A percentile compares a stretch with the other conserved stretches of the same genome.
Evolutionary conservation across 2,888 invertebrate species (phyloP).

Genomic region (Oasisia sp.): DNA sequence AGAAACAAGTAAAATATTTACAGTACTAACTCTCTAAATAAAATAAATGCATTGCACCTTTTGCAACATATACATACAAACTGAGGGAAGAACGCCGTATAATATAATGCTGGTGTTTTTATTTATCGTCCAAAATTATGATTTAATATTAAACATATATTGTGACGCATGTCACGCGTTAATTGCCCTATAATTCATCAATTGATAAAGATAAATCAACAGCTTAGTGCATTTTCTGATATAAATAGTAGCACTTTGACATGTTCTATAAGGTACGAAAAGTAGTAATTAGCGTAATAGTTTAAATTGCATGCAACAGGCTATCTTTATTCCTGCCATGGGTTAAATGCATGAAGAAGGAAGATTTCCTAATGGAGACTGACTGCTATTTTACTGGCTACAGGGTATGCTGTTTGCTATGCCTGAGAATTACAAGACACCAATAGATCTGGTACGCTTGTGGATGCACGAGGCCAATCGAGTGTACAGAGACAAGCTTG

Average conservation of each 20-base stretch:
- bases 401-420: conserved; percentile 91
- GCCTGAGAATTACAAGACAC: conserved; percentile 83
- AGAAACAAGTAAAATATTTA: neutral
- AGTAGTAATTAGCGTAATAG: neutral
- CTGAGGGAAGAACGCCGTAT: no score
- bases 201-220: neutral
- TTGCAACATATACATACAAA: no score
- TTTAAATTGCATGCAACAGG: neutral
- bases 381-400: conserved; percentile 41
- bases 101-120: no score
- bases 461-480: conserved; percentile 95
- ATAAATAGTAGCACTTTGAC: neutral
- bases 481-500: conserved; percentile 93
- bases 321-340: no score
- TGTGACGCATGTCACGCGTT: neutral
- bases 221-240: neutral
- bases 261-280: no score
- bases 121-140: neutral
- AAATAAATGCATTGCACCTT: neutral
- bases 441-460: conserved; percentile 85
- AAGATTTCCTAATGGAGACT: no score
- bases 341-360: no score
- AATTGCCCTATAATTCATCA: neutral
- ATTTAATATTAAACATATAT: neutral
- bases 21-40: neutral